phyloP scores from a whole-genome alignment of 1,140 invertebrate genomes.

The Sitophilus oryzae region DNA sequence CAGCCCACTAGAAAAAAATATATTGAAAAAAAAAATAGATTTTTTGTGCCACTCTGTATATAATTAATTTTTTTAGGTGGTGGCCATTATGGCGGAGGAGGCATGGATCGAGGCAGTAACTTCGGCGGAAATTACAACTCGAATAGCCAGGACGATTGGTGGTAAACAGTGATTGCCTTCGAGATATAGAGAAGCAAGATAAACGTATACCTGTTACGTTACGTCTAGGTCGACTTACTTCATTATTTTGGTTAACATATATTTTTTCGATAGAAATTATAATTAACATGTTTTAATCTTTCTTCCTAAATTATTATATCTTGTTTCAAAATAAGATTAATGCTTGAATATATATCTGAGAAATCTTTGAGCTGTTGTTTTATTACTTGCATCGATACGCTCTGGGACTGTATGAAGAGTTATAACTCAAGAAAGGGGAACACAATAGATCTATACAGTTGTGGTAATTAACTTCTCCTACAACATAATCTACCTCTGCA shows the following conservation, averaged over 20 bases:
- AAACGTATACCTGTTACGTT: constrained; percentile 6
- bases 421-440: too few relatives aligned
- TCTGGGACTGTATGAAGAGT: too few relatives aligned
- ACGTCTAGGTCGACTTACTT: constrained; percentile 9
- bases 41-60: too few relatives aligned
- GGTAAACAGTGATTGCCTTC: constrained; percentile 30
- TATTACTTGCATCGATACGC: too few relatives aligned
- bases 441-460: too few relatives aligned
- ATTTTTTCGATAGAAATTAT: neutral
- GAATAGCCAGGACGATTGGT: constrained; percentile 38
- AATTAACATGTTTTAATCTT: neutral
- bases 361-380: too few relatives aligned
- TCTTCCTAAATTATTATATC: neutral
- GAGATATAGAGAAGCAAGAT: neutral
- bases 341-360: neutral
- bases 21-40: too few relatives aligned
- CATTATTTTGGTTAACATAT: neutral
- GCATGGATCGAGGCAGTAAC: constrained; percentile 36
- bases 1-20: too few relatives aligned
- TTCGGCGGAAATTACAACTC: constrained; percentile 41
- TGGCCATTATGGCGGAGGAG: constrained; percentile 22
- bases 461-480: too few relatives aligned
- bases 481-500: too few relatives aligned
- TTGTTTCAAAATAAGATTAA: neutral
- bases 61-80: constrained; percentile 13